Percentiles rank a stretch among this genome's conserved stretches.
Evolutionary conservation across 2,888 invertebrate genomes (phyloP).

Genomic region (Sialis fuliginosa): DNA sequence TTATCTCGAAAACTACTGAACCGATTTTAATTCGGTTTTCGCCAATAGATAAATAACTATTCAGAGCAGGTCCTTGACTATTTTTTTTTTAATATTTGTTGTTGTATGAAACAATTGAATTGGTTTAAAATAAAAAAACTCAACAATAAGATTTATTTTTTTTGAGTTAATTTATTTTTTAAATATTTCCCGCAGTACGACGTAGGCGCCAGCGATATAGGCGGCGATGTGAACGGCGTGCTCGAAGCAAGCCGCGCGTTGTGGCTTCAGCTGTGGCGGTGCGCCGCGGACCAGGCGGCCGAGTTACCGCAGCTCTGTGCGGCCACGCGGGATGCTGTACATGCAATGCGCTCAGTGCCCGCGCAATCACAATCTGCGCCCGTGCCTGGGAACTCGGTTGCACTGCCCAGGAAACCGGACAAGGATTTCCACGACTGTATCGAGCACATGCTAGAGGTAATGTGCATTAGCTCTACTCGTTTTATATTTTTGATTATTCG

Average conservation of each 20-base stretch:
- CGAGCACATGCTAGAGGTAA: conserved; percentile 94
- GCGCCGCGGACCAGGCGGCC: conserved; percentile 18
- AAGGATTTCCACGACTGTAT: conserved; percentile 89
- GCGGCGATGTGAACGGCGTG: conserved; percentile 4
- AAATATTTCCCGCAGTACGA: conserved; percentile 1
- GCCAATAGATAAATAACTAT: no score
- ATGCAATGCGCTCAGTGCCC: conserved; percentile 14
- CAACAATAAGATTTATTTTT: no score
- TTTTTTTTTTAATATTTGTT: no score
- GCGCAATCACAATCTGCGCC: conserved; percentile 5
- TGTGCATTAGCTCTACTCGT: no score
- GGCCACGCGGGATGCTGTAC: conserved; percentile 23
- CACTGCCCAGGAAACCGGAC: conserved; percentile 32
- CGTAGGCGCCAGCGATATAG: conserved; percentile 2
- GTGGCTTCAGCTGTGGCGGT: conserved; percentile 7
- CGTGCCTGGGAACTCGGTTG: conserved; percentile 17
- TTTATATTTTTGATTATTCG: no score
- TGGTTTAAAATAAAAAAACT: no score
- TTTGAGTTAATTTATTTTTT: no score
- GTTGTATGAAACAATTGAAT: no score
- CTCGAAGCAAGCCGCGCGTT: conserved; percentile 4
- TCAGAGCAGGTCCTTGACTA: no score
- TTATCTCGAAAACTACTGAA: no score
- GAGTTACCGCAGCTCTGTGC: conserved; percentile 9
- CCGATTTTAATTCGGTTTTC: no score